Evolutionary conservation across 2,888 invertebrate genomes (phyloP).

Genomic region (Subacronicta megacephala): DNA sequence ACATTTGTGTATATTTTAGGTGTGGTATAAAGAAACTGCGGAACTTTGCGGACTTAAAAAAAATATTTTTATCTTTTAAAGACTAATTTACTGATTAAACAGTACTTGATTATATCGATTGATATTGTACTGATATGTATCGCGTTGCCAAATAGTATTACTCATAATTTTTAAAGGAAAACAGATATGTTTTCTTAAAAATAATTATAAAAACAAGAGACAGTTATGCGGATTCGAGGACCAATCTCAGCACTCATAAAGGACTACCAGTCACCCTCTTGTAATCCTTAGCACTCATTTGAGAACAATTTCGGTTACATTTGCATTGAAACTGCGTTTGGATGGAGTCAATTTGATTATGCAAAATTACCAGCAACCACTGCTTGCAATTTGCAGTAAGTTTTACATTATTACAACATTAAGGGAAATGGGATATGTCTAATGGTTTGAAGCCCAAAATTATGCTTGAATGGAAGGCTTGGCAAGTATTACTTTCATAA

Average conservation of each 20-base stretch:
- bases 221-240: slow-evolving; percentile 1
- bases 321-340: slow-evolving; percentile 78
- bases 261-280: slow-evolving; percentile 32
- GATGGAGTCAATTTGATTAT: slow-evolving; percentile 77
- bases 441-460: slow-evolving; percentile 46
- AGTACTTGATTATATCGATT: neutral
- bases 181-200: neutral
- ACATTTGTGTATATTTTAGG: slow-evolving; percentile 3
- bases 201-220: neutral
- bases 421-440: slow-evolving; percentile 63
- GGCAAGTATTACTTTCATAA: slow-evolving; percentile 7
- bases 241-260: slow-evolving; percentile 19
- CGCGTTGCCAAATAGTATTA: no score
- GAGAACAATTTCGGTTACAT: slow-evolving; percentile 65
- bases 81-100: no score
- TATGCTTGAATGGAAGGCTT: slow-evolving; percentile 5
- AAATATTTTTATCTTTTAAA: no score
- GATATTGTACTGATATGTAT: no score
- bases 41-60: no score
- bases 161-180: no score
- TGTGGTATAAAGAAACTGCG: no score
- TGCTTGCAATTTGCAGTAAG: slow-evolving; percentile 72
- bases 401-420: slow-evolving; percentile 70
- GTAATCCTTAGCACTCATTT: slow-evolving; percentile 26
- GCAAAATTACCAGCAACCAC: slow-evolving; percentile 74